Percentiles rank a stretch among this genome's conserved stretches.
Conservation (phyloP, 2,888 invertebrate species). For the Drosophila antonietae region DNA sequence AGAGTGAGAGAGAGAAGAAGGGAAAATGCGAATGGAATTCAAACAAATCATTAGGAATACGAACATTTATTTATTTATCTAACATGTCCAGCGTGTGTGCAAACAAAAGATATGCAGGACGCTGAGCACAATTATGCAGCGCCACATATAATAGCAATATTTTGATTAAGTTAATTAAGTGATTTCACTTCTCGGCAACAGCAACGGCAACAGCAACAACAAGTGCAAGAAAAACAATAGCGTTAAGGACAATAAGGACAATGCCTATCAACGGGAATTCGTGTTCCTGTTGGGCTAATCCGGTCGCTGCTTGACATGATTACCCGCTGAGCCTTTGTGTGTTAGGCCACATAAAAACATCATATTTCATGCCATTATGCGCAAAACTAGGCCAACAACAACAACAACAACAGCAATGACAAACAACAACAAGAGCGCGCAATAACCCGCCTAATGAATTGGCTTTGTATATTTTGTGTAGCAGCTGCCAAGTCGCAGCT, state of each 20-base stretch:
- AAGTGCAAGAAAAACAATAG: conserved; percentile 28
- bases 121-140: conserved; percentile 30
- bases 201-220: conserved; percentile 8
- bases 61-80: conserved; percentile 53
- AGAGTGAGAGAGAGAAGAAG: not conserved
- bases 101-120: conserved; percentile 48
- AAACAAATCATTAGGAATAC: conserved; percentile 56
- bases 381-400: conserved; percentile 67
- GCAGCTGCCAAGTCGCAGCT: conserved; percentile 58
- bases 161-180: conserved; percentile 81
- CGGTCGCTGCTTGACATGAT: conserved; percentile 54
- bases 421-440: conserved; percentile 23
- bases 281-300: conserved; percentile 61
- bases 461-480: conserved; percentile 58
- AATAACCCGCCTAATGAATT: conserved; percentile 71
- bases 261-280: conserved; percentile 58
- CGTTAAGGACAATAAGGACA: conserved; percentile 38
- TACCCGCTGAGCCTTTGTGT: conserved; percentile 69
- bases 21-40: conserved; percentile 5
- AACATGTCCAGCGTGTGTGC: conserved; percentile 39
- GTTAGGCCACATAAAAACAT: conserved; percentile 66
- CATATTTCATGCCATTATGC: conserved; percentile 73
- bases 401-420: conserved; percentile 32
- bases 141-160: conserved; percentile 70
- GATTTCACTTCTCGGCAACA: conserved; percentile 53